Conservation (phyloP, 2,888 invertebrate species). For the Pachydiplax longipennis region DNA sequence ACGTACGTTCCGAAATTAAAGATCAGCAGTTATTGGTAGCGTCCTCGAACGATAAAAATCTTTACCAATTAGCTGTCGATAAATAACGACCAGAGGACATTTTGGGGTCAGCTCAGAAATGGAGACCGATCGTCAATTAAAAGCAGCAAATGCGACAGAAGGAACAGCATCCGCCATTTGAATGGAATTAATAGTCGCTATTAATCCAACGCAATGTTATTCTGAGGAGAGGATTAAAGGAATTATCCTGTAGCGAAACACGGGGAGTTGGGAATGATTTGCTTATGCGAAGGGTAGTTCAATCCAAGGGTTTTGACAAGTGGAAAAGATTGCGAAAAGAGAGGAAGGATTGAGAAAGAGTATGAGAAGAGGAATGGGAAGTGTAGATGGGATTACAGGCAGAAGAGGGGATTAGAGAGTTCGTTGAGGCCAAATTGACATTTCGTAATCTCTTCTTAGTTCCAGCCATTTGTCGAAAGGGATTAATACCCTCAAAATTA, state of each 20-base stretch:
- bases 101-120: background rate
- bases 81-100: background rate
- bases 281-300: background rate
- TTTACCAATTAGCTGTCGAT: background rate
- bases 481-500: too few relatives aligned
- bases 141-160: background rate
- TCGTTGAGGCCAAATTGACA: too few relatives aligned
- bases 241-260: background rate
- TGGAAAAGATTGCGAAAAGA: background rate
- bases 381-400: too few relatives aligned
- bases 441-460: too few relatives aligned
- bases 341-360: background rate
- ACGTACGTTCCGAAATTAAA: too few relatives aligned
- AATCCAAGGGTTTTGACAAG: background rate
- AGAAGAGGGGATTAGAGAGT: too few relatives aligned
- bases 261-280: too few relatives aligned
- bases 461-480: too few relatives aligned
- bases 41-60: too few relatives aligned
- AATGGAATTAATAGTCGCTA: background rate
- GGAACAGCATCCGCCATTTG: background rate
- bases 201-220: background rate
- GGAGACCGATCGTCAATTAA: background rate
- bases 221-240: background rate
- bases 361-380: background rate
- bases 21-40: too few relatives aligned